Evolutionary conservation across 1,140 invertebrate species (phyloP).

Genomic region (Battus philenor): DNA sequence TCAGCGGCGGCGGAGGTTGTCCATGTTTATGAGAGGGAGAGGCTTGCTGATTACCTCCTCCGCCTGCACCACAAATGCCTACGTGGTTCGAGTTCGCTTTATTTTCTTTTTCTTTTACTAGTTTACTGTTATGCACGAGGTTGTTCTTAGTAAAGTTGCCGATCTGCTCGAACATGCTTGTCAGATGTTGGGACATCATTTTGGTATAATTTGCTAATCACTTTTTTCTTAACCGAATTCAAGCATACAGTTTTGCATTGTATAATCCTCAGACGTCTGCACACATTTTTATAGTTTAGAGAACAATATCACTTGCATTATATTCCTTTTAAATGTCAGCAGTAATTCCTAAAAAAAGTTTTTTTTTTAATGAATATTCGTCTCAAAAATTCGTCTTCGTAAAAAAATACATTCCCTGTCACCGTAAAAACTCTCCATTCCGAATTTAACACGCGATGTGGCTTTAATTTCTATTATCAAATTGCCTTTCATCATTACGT

Average conservation of each 20-base stretch:
- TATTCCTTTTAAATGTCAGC: background rate
- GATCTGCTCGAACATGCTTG: constrained; percentile 72
- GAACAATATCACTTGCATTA: constrained; percentile 3
- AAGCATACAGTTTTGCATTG: constrained; percentile 34
- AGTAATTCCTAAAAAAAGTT: background rate
- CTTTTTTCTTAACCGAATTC: constrained; percentile 31
- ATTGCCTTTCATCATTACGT: too few relatives aligned
- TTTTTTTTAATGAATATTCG: constrained; percentile 28
- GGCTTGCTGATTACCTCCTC: constrained; percentile 36
- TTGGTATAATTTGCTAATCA: constrained; percentile 26
- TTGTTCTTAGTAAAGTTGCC: constrained; percentile 76
- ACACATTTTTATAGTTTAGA: constrained; percentile 5
- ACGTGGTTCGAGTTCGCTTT: constrained; percentile 51
- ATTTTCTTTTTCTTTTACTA: constrained; percentile 59
- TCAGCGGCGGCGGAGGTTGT: constrained; percentile 54
- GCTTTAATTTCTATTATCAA: too few relatives aligned
- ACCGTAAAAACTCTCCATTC: too few relatives aligned
- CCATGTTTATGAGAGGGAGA: constrained; percentile 45
- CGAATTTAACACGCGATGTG: too few relatives aligned
- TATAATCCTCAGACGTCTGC: constrained; percentile 5
- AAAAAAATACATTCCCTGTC: too few relatives aligned
- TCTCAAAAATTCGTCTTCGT: too few relatives aligned
- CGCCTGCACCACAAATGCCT: constrained; percentile 20
- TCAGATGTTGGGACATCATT: constrained; percentile 73
- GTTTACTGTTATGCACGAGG: constrained; percentile 59